phyloP scores from a whole-genome alignment of 2,113 vertebrate species.

The Pelusios castaneus region DNA sequence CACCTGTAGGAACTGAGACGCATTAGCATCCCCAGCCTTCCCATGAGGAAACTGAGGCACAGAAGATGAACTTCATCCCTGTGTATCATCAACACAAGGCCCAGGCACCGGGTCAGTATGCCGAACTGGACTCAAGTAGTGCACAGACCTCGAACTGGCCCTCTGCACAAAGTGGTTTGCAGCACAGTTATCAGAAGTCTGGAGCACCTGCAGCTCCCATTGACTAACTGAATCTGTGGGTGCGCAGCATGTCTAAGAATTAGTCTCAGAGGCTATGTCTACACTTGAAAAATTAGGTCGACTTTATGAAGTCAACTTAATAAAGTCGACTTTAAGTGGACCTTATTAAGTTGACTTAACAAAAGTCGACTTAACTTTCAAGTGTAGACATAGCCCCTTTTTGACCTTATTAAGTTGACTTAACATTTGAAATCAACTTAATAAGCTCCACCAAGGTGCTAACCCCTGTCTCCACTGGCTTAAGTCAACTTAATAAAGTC shows the following conservation, averaged over 20 bases:
- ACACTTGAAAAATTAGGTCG: too few relatives aligned
- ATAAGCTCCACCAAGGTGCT: too few relatives aligned
- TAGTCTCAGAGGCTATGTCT: background rate
- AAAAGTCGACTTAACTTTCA: too few relatives aligned
- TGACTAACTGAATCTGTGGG: background rate
- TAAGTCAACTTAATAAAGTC: too few relatives aligned
- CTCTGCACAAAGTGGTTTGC: background rate
- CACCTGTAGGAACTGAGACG: background rate
- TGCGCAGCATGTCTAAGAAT: background rate
- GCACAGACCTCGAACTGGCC: background rate
- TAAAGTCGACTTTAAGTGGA: too few relatives aligned
- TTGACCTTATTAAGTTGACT: too few relatives aligned
- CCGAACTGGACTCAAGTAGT: background rate
- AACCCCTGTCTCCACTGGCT: too few relatives aligned
- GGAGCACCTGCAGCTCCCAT: background rate
- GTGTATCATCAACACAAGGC: too few relatives aligned
- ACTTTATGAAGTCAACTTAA: too few relatives aligned
- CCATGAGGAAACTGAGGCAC: background rate
- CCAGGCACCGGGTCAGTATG: background rate
- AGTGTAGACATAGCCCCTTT: too few relatives aligned
- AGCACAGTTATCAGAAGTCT: background rate
- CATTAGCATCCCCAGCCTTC: background rate
- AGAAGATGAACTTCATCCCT: background rate
- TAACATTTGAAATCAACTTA: too few relatives aligned
- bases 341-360: too few relatives aligned